phyloP scores from a whole-genome alignment of 2,113 vertebrate species.

The Ammodytes marinus region DNA sequence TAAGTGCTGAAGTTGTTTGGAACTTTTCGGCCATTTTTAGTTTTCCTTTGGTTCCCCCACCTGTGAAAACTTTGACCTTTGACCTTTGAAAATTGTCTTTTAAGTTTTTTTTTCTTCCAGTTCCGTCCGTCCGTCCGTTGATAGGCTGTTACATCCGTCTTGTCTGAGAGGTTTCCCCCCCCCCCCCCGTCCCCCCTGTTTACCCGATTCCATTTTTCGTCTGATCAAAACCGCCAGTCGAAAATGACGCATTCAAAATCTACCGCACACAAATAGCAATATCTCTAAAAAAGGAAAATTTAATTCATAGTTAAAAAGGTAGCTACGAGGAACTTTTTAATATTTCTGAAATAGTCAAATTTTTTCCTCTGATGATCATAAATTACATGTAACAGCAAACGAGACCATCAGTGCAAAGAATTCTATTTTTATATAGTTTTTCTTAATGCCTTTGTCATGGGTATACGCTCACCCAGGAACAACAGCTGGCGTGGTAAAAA shows the following conservation, averaged over 20 bases:
- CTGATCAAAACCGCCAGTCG: slow-evolving; percentile 29
- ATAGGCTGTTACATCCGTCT: slow-evolving; percentile 35
- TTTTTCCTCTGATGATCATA: no score
- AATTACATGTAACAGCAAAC: no score
- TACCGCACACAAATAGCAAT: slow-evolving; percentile 2
- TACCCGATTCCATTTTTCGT: neutral
- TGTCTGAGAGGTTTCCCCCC: slow-evolving; percentile 63
- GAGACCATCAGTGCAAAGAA: no score
- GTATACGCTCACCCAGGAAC: no score
- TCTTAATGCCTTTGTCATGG: no score
- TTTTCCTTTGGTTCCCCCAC: slow-evolving; percentile 79
- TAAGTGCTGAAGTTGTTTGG: slow-evolving; percentile 79
- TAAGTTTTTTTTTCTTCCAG: slow-evolving; percentile 32
- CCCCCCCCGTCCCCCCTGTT: neutral
- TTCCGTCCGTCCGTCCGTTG: neutral
- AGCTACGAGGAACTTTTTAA: no score
- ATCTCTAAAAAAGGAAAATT: no score
- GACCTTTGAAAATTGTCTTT: slow-evolving; percentile 18
- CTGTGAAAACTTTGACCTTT: slow-evolving; percentile 31
- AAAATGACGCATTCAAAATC: slow-evolving; percentile 6
- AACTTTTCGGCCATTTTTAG: slow-evolving; percentile 21
- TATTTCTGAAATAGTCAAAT: no score
- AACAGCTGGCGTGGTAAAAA: no score
- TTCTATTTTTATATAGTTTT: no score
- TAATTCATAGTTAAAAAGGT: no score